Evolutionary conservation across 2,888 invertebrate genomes (phyloP), one percentile per base, ranked within the genome.

Genomic region (Drosophila lacicola): DNA sequence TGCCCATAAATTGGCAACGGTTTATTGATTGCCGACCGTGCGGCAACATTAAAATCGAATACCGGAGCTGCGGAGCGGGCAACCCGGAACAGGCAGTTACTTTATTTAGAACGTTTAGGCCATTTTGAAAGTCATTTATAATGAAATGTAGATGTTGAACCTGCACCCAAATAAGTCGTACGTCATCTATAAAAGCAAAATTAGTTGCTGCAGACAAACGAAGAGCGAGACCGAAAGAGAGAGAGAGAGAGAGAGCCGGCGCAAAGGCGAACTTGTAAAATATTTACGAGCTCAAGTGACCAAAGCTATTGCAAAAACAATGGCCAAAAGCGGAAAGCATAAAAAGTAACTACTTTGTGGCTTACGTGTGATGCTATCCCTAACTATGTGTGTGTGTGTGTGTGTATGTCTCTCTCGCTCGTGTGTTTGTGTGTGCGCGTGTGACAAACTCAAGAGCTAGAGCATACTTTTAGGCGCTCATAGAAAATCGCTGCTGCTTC

Each of bases 331-430:
- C 78, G 81, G 54, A 78, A 75, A 64, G 73, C 76, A 82, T 88
- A 85, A 86, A 86, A 86, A 75, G 85, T 89, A 89, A 86, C 90
- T 86, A 86, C 85, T 86, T 86, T 88, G 85, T 82, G 85, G 85
- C 84, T 89, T 85, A 82, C 80, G 76, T 86, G 83, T 71, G 64
- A 71, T 66, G 75, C 62, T 34, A 58, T 55, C 46, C 54, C 44
- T 36, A 58, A 49, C 55, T 49, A 67, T 45, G 39, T 69, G 64
- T 50, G 9, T 63, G 42, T 44, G 46, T 36, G 39, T 46, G 42
- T 25, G 49, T 3, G 17, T n/a, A 39, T 21, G 8, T 14, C 19
- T 11, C 19, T 6, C 36, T 50, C 13, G 19, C 13, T 14, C 17
- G 34, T 56, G 44, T 42, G 19, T 45, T 5, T 44, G 47, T 55